These are phyloP conservation scores for Eupristina koningsbergeri DNA, from an alignment of 1,140 invertebrate genomes.

Conservation along the genomic window DNA sequence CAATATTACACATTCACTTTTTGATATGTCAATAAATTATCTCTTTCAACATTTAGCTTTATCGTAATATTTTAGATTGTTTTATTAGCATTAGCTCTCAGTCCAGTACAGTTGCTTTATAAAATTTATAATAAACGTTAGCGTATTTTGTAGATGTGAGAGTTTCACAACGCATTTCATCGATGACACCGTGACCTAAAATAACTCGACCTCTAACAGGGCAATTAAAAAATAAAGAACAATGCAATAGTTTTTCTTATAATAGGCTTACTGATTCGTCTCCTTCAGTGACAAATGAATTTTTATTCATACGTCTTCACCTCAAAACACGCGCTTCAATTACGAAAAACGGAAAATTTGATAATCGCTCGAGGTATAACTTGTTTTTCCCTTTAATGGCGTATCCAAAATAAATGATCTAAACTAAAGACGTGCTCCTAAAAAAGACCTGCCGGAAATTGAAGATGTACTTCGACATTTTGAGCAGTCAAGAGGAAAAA, in stretches of 20 bases:
- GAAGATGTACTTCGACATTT: background rate
- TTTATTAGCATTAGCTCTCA: too few species aligned
- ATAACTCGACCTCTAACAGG: conserved; percentile 22
- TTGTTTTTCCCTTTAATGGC: background rate
- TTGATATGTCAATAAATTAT: background rate
- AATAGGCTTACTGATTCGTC: background rate
- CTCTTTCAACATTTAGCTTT: background rate
- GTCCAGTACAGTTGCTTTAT: background rate
- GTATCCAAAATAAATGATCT: background rate
- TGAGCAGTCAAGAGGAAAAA: background rate
- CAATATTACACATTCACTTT: background rate
- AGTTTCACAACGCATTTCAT: conserved; percentile 32
- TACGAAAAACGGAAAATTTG: background rate
- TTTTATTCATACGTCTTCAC: background rate
- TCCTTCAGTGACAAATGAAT: background rate
- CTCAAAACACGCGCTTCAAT: background rate
- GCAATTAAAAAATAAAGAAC: conserved; percentile 38
- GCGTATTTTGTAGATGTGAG: background rate
- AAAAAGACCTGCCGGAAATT: conserved; percentile 28
- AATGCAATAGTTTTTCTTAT: background rate
- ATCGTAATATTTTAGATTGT: too few species aligned
- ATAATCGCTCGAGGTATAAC: background rate
- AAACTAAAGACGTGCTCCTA: conserved; percentile 1
- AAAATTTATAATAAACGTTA: background rate
- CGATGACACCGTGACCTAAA: conserved; percentile 45